Evolutionary conservation across 92 coral and sea anemone genomes (phyloP), one percentile per base, ranked within the genome.

Genomic region (Palythoa caribaeorum): DNA sequence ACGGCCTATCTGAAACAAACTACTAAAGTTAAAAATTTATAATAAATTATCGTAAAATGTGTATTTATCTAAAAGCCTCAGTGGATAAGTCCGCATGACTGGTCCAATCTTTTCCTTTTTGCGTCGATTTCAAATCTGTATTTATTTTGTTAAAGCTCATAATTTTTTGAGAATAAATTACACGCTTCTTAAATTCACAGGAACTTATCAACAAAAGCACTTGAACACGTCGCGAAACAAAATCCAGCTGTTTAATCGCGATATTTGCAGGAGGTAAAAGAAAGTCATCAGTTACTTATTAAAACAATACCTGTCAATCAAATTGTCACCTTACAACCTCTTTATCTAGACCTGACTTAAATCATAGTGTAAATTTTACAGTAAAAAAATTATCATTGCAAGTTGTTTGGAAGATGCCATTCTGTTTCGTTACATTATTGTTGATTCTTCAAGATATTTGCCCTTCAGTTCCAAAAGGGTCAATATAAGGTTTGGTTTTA

Each of bases 231-330:
- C 71, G 57, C 11, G 84, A 59, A 65, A 79, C 84, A 66, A 44
- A 44, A 35, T 17, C 28, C 86, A 66, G 86, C 86, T 81, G 86
- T 36, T 68, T 59, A 48, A 81, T 66, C 5, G 59, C 44, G 62
- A 63, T 73, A 19, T 80, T 62, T 63, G 55, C 74, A 20, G 10
- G 59, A 15, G 15, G 12, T 10, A 48, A 57, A 38, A 10, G 59
- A 48, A 47, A 81, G 63, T n/a, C 76, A 66, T 91, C 83, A 88
- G 84, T 77, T 77, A 89, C 36, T 83, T 40, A 77, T 91, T 88
- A 57, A 88, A 86, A 91, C 91, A 91, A 91, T 91, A 69, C 89
- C 13, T 88, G 91, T 84, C 91, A 88, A 83, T 88, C 81, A 74
- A 83, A 59, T 76, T 81, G 80, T 48, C 62, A 28, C 62, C 50